These are phyloP conservation scores for Calyptommatus sinebrachiatus DNA, from an alignment of 2,113 vertebrate genomes.

Conservation along the genomic window DNA sequence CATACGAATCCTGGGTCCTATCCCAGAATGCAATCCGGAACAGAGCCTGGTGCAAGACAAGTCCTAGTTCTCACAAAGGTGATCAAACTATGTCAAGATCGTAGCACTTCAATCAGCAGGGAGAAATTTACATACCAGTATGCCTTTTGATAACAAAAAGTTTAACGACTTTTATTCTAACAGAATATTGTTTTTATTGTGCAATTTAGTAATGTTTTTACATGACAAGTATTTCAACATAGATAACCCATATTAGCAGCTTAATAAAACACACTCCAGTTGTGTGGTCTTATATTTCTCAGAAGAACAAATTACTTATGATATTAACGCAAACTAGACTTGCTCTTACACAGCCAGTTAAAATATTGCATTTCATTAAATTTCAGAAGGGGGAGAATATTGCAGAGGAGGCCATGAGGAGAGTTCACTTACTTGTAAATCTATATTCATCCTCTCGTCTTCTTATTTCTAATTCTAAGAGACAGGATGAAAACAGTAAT, in stretches of 20 bases:
- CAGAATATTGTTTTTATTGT: too few species aligned
- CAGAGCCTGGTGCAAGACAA: not conserved
- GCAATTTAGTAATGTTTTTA: not conserved
- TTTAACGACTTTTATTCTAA: too few species aligned
- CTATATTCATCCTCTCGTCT: slow-evolving; percentile 99
- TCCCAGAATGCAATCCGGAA: too few species aligned
- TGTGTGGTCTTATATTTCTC: not conserved
- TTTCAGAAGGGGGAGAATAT: slow-evolving; percentile 41
- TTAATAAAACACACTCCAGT: not conserved
- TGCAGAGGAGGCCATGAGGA: slow-evolving; percentile 67
- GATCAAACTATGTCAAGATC: not conserved
- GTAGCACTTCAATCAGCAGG: too few species aligned
- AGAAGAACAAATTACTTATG: not conserved
- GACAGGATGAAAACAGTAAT: slow-evolving; percentile 83
- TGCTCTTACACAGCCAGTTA: not conserved
- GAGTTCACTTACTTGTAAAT: slow-evolving; percentile 96
- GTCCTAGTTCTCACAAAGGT: not conserved
- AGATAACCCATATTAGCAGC: not conserved
- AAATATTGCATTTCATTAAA: slow-evolving; percentile 21
- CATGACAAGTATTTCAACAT: not conserved
- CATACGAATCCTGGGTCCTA: too few species aligned
- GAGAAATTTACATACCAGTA: too few species aligned
- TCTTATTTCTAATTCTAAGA: slow-evolving; percentile 98
- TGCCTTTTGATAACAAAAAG: not conserved
- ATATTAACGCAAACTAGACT: slow-evolving; percentile 20